Evolutionary conservation across 2,888 invertebrate genomes (phyloP).

Genomic region (Saturnia japonica): DNA sequence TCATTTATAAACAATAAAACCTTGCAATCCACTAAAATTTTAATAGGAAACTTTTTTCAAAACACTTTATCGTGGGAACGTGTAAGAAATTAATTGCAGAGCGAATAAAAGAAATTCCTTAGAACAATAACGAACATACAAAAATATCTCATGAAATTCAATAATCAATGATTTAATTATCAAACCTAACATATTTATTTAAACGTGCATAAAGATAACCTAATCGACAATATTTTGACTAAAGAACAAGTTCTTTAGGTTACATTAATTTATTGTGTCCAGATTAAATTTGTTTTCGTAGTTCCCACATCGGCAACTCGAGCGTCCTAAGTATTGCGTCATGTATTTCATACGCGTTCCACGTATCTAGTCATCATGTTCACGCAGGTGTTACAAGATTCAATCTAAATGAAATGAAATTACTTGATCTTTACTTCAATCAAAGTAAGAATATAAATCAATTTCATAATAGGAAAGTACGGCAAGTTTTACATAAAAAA

Average conservation of each 20-base stretch:
- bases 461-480: constrained; percentile 28
- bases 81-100: not conserved
- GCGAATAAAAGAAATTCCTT: not conserved
- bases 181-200: not conserved
- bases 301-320: constrained; percentile 2
- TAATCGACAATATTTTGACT: not conserved
- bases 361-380: not conserved
- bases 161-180: not conserved
- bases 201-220: not conserved
- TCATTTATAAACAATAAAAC: not conserved
- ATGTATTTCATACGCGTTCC: not conserved
- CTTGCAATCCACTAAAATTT: not conserved
- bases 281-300: not conserved
- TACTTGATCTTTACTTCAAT: not conserved
- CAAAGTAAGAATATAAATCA: constrained; percentile 7
- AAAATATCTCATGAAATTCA: not conserved
- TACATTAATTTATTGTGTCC: not conserved
- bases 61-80: not conserved
- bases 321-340: not conserved
- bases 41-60: not conserved
- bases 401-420: not conserved
- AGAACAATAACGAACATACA: not conserved
- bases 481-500: constrained; percentile 45
- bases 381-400: not conserved
- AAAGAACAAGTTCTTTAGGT: not conserved